Base-by-base conservation (phyloP, 2,888 invertebrate genomes). In the Sussaba pulchella region DNA sequence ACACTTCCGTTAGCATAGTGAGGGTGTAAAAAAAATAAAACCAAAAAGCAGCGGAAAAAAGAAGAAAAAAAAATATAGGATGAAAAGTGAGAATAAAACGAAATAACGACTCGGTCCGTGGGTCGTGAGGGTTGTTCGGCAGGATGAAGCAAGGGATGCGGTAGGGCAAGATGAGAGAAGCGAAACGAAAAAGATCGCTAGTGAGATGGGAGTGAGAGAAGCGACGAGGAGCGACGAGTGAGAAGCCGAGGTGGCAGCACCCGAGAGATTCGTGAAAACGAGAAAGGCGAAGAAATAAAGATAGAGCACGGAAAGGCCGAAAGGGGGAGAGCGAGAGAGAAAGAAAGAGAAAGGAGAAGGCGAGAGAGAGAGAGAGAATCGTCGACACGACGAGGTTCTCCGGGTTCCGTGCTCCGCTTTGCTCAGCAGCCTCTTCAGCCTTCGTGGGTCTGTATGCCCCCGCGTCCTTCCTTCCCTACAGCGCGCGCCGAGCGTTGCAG, bases 401-500 rank as follows among this genome's bases (percentile, higher is more conserved):
- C 41, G n/a, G 52, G 4, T 64, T 36, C 26, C 9, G 14, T 57
- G 41, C 50, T 66, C 39, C 41, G 70, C 52, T 71, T 61, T 61
- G 47, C 36, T 61, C 71, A n/a, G 67, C 19, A 36, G 52, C 61
- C 74, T 79, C 74, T 76, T 66, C 75, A 77, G 82, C 76, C 75
- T 72, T 81, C 54, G 26, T 70, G n/a, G n/a, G n/a, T n/a, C n/a
- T n/a, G n/a, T 67, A 43, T 67, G 36, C 66, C 4, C 31, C 63
- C 70, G 45, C 66, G 71, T 75, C 59, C 74, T 70, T 64, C 76
- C 76, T 63, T 72, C 70, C 80, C 67, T 47, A 61, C 77, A 43
- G 82, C 78, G 75, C 79, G 72, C 24, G 83, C 73, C 72, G 74
- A 66, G 50, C 66, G 70, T 71, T 67, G 79, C 81, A 78, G 88